Evolutionary conservation across 2,797 vertebrate genomes (phyloP), one percentile per base, ranked within the genome.

Genomic region (Girardinus metallicus): DNA sequence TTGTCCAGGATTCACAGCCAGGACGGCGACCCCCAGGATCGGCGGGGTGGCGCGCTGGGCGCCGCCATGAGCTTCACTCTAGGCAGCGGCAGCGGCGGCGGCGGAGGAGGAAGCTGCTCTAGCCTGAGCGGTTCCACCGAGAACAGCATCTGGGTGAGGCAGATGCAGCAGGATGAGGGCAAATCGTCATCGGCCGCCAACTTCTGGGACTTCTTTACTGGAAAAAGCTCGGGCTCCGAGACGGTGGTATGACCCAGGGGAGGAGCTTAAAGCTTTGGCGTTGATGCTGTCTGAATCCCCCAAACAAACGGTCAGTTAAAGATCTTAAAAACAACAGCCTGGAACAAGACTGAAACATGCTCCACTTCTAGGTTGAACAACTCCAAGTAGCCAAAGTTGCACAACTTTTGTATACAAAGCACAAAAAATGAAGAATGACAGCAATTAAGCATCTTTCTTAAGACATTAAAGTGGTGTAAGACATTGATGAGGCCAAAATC

Each of bases 161-260:
- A 96, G 92, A 81, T 86, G n/a, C 88, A 94, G 1, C 92, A 88
- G 76, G 93, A 91, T 15, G 92, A 93, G 62, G 49, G 47, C 80
- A 94, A 95, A 55, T 41, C 90, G 0, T 84, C 92, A 0, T 86
- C 93, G 2, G 82, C 80, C 3, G 75, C 88, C 3, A 96, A 96
- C 79, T 96, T 96, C 92, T 96, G 96, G 96, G 96, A 96, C 93
- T 96, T 96, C 86, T 96, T 96, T 94, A 95, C 95, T 0, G 95
- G 96, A 81, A 96, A 96, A 85, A 90, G 92, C 18, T 95, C 95
- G 0, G 43, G 95, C 71, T 96, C 96, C 0, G 96, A 96, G 92
- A 96, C 96, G 5, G 89, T 96, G 90, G 96, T 96, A 91, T 96
- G 95, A 96, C 78, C 80, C 81, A 43, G 44, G 51, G 15, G 47